phyloP scores from a whole-genome alignment of 2,113 vertebrate species.

The Diglossa brunneiventris region DNA sequence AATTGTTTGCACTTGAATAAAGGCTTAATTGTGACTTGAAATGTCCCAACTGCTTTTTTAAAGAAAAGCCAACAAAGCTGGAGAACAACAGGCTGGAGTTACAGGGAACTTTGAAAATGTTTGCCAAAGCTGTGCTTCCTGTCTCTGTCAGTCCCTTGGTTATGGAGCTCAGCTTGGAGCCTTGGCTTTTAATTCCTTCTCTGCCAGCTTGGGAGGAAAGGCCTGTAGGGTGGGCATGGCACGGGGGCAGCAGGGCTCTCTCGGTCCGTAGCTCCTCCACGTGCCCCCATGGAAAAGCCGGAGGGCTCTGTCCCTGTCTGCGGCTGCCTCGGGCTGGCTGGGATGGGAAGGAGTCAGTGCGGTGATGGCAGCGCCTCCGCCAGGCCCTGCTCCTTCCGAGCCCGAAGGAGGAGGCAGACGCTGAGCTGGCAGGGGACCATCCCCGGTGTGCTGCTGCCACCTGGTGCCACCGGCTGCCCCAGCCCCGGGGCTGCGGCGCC shows the following conservation, averaged over 20 bases:
- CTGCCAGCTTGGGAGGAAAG: background rate
- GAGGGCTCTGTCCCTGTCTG: background rate
- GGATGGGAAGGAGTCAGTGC: background rate
- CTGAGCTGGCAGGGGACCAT: background rate
- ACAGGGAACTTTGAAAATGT: background rate
- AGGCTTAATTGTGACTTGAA: constrained; percentile 34
- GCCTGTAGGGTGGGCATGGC: background rate
- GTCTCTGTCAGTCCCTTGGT: rapidly evolving
- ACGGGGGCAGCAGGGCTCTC: rapidly evolving
- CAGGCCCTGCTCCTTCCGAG: background rate
- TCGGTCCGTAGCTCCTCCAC: background rate
- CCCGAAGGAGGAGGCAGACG: background rate
- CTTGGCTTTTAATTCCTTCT: background rate
- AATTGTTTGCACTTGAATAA: constrained; percentile 57
- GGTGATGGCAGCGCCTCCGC: background rate
- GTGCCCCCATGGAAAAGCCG: background rate
- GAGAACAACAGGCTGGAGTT: background rate
- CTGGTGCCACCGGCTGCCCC: background rate
- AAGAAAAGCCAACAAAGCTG: constrained; percentile 43
- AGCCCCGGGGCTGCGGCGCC: background rate
- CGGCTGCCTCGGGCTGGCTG: background rate
- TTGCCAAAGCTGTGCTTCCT: constrained; percentile 8
- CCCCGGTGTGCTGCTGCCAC: constrained; percentile 48
- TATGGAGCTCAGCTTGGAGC: background rate
- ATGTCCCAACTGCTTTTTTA: constrained; percentile 18